Conservation (phyloP, 1,140 invertebrate species). For the Liolophura sinensis region DNA sequence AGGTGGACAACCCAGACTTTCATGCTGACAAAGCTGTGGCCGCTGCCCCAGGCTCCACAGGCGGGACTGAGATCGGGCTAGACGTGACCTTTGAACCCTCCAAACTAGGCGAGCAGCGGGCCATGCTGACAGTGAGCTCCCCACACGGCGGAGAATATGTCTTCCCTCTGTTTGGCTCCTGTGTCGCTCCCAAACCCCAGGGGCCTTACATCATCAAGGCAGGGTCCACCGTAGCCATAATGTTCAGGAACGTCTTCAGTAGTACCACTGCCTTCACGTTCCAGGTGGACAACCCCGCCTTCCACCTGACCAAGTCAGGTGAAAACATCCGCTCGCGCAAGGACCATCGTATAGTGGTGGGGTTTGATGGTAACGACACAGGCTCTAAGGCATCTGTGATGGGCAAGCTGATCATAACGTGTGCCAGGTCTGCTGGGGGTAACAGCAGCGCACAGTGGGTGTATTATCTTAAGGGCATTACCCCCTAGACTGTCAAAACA, state of each 20-base stretch:
- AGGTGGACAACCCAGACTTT: slow-evolving; percentile 57
- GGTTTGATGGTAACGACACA: slow-evolving; percentile 56
- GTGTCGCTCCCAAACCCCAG: slow-evolving; percentile 57
- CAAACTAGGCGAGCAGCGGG: slow-evolving; percentile 50
- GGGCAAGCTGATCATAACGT: slow-evolving; percentile 57
- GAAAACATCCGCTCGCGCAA: slow-evolving; percentile 55
- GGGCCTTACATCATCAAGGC: slow-evolving; percentile 57
- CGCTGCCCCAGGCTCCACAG: slow-evolving; percentile 51
- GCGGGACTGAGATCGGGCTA: slow-evolving; percentile 53
- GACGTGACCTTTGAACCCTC: slow-evolving; percentile 59
- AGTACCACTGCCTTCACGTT: slow-evolving; percentile 53
- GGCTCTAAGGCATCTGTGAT: slow-evolving; percentile 53
- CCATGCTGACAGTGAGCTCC: slow-evolving; percentile 47
- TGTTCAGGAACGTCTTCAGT: slow-evolving; percentile 57
- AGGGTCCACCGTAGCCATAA: slow-evolving; percentile 49
- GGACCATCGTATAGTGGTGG: slow-evolving; percentile 56
- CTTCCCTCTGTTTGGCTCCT: slow-evolving; percentile 56
- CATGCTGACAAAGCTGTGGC: slow-evolving; percentile 56
- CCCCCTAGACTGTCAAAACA: slow-evolving; percentile 19
- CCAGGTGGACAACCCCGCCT: slow-evolving; percentile 58
- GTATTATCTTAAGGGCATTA: slow-evolving; percentile 57
- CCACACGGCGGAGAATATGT: slow-evolving; percentile 54
- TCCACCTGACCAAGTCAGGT: slow-evolving; percentile 54
- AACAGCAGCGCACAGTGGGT: slow-evolving; percentile 56
- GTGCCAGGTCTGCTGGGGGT: slow-evolving; percentile 50